phyloP scores from a whole-genome alignment of 2,888 invertebrate genomes.

The Habroteleia sp. region DNA sequence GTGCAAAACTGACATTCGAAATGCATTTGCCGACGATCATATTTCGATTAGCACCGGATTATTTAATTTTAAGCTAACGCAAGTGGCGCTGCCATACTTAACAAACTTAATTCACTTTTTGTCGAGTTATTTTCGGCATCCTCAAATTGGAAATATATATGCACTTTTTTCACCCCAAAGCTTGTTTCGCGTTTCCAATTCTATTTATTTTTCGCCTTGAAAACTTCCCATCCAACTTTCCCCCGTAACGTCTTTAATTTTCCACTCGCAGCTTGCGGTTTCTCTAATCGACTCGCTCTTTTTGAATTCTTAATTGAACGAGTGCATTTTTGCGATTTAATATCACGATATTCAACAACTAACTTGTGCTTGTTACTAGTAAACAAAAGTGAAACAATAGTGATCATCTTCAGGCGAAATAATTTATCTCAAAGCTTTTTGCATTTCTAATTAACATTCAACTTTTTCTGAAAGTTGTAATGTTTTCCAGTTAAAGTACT shows the following conservation, averaged over 20 bases:
- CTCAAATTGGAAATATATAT: conserved; percentile 30
- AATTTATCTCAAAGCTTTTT: no score
- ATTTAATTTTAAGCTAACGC: neutral
- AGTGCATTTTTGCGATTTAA: conserved; percentile 1
- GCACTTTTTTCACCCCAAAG: conserved; percentile 1
- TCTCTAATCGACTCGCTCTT: conserved; percentile 16
- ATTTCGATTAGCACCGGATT: neutral
- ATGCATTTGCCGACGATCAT: no score
- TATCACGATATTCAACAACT: neutral
- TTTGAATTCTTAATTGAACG: conserved; percentile 28
- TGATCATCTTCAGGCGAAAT: no score
- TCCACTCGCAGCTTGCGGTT: conserved; percentile 12
- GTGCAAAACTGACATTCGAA: no score
- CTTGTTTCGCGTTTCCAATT: conserved; percentile 30
- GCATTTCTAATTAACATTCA: no score
- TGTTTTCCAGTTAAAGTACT: no score
- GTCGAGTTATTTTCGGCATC: neutral
- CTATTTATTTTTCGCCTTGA: conserved; percentile 18
- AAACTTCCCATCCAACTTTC: conserved; percentile 32
- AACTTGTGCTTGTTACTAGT: no score
- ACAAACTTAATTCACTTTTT: conserved; percentile 8
- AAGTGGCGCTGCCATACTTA: neutral
- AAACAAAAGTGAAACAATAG: no score
- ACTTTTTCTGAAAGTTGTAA: no score
- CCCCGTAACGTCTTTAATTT: conserved; percentile 43